Base-by-base conservation (phyloP, 2,113 vertebrate genomes). In the Machaerirhynchus nigripectus region DNA sequence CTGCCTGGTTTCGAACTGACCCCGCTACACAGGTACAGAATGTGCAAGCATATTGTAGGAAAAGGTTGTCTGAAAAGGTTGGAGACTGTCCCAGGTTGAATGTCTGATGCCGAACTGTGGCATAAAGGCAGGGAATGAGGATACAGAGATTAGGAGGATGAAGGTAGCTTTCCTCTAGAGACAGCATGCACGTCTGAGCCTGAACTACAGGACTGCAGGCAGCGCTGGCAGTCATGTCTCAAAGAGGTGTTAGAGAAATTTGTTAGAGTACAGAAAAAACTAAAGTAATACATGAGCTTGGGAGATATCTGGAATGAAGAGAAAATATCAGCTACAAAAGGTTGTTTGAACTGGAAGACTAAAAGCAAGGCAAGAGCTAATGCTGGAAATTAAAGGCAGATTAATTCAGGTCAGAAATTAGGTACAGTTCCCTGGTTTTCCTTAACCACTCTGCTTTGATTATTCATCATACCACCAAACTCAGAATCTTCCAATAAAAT, bases 11-110 rank as follows among this genome's bases (percentile, higher is more conserved):
- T n/a, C n/a, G n/a, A n/a, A n/a, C n/a, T n/a, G n/a, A n/a, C n/a
- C n/a, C n/a, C n/a, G n/a, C n/a, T n/a, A n/a, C n/a, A n/a, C n/a
- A 78, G 33, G 50, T 28, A 63, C 24, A 63, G 49, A 75, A 75
- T 1, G 1, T 30, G 37, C 53, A 87, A 82, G 17, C 0, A 4
- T 67, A 55, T 42, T 3, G 2, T n/a, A 46, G 63, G 27, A 64
- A 64, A 35, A 75, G 9, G 16, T 35, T 40, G n/a, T 65, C 49
- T 64, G 80, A 56, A 57, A 75, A 63, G 55, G 44, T 76, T 24
- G 33, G 18, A 22, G 37, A 52, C 57, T 71, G 23, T 68, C 44
- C 18, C 55, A 63, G 24, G 15, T 50, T 69, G 61, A 75, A 63
- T 1, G 2, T 24, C 24, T 52, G 33, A 69, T 37, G 74, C 33